Percentiles rank a stretch among this genome's conserved stretches.
phyloP scores from a whole-genome alignment of 2,113 vertebrate species.

The Silurus glanis region DNA sequence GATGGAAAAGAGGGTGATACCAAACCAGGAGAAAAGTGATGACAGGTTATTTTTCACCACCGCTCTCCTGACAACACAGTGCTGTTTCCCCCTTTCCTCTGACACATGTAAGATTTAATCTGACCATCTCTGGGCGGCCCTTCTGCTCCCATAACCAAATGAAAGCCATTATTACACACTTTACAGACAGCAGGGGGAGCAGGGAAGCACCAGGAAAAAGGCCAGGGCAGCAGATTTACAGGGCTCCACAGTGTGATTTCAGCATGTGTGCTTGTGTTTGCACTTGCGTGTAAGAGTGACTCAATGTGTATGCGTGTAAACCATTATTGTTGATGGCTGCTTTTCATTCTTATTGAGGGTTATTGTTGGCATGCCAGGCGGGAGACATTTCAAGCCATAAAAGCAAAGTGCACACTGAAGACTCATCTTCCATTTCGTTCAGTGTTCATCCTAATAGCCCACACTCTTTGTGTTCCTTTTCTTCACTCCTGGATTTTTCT shows the following conservation, averaged over 20 bases:
- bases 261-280: conserved; percentile 23
- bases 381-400: conserved; percentile 51
- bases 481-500: neutral
- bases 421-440: conserved; percentile 40
- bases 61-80: conserved; percentile 68
- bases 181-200: conserved; percentile 52
- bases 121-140: conserved; percentile 67
- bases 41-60: conserved; percentile 80
- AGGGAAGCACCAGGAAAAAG: conserved; percentile 38
- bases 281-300: conserved; percentile 12
- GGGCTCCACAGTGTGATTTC: conserved; percentile 48
- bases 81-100: conserved; percentile 70
- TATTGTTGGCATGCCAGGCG: conserved; percentile 48
- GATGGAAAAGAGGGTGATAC: conserved; percentile 36
- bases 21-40: conserved; percentile 63
- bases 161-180: conserved; percentile 71
- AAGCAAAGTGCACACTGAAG: conserved; percentile 44
- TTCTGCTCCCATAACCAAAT: conserved; percentile 73
- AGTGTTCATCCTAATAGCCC: conserved; percentile 54
- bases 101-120: conserved; percentile 74
- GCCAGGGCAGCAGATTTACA: conserved; percentile 47
- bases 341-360: conserved; percentile 52
- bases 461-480: conserved; percentile 13
- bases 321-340: conserved; percentile 39
- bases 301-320: conserved; percentile 32